Percentiles rank a stretch among this genome's conserved stretches.
phyloP scores from a whole-genome alignment of 2,797 vertebrate species.

The Choloepus didactylus region DNA sequence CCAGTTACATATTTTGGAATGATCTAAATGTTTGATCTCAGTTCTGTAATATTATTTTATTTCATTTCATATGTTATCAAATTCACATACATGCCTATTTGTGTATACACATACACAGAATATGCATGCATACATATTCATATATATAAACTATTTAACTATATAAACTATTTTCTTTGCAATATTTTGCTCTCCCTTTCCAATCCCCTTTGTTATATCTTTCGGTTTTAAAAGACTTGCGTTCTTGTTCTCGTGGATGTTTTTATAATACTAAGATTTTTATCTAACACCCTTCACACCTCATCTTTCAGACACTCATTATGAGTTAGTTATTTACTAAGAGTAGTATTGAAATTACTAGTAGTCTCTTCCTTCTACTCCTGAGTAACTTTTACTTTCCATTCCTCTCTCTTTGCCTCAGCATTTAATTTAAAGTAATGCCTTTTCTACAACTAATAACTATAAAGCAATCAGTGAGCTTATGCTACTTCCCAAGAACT shows the following conservation, averaged over 20 bases:
- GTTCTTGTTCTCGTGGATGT: background rate
- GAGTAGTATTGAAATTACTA: background rate
- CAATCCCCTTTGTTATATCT: background rate
- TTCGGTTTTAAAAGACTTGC: background rate
- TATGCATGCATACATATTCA: background rate
- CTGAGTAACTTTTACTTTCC: background rate
- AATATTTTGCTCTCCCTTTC: background rate
- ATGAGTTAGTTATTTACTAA: background rate
- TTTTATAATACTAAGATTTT: background rate
- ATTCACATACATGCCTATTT: background rate
- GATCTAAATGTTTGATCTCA: background rate
- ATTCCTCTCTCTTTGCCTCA: background rate
- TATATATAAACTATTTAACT: too few species aligned
- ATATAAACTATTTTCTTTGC: background rate
- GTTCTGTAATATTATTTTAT: background rate
- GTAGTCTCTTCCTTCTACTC: background rate
- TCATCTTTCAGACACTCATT: background rate
- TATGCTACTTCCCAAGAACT: background rate
- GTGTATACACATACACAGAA: rapidly evolving
- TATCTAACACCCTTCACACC: background rate
- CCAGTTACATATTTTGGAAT: background rate
- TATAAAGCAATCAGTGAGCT: background rate
- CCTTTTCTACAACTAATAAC: background rate
- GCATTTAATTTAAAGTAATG: background rate
- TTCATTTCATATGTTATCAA: background rate